Evolutionary conservation across 1,140 invertebrate genomes (phyloP).

Genomic region (Copidosoma floridanum): DNA sequence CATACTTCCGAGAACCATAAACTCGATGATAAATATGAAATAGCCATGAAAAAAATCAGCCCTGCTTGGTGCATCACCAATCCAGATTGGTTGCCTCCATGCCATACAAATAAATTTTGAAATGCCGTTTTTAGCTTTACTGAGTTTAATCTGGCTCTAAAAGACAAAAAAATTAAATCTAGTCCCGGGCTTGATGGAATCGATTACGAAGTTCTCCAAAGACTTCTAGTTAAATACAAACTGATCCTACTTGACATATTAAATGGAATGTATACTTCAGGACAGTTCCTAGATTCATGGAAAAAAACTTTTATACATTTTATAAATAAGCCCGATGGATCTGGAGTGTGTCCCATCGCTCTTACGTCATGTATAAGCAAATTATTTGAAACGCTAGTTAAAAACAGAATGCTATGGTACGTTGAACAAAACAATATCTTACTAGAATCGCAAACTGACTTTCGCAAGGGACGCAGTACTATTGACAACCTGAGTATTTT

Average conservation of each 20-base stretch:
- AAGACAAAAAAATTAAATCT: no score
- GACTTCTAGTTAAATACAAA: not conserved
- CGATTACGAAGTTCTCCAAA: not conserved
- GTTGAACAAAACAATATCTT: not conserved
- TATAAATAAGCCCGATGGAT: not conserved
- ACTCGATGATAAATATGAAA: not conserved
- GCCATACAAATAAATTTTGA: not conserved
- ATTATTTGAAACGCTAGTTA: constrained; percentile 1
- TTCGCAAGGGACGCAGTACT: not conserved
- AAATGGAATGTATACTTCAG: not conserved
- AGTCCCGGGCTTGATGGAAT: not conserved
- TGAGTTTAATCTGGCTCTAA: not conserved
- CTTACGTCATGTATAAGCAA: not conserved
- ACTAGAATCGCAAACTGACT: not conserved
- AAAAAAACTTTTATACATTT: not conserved
- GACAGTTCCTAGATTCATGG: not conserved
- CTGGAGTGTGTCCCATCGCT: not conserved
- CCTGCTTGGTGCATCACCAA: not conserved
- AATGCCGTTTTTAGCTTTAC: not conserved
- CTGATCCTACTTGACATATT: not conserved
- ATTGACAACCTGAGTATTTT: not conserved
- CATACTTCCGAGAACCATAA: not conserved
- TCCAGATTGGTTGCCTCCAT: not conserved
- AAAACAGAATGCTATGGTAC: not conserved
- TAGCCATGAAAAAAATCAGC: not conserved